A percentile compares a stretch with the other conserved stretches of the same genome.
phyloP scores from a whole-genome alignment of 2,113 vertebrate genomes.

The Taurulus bubalis region DNA sequence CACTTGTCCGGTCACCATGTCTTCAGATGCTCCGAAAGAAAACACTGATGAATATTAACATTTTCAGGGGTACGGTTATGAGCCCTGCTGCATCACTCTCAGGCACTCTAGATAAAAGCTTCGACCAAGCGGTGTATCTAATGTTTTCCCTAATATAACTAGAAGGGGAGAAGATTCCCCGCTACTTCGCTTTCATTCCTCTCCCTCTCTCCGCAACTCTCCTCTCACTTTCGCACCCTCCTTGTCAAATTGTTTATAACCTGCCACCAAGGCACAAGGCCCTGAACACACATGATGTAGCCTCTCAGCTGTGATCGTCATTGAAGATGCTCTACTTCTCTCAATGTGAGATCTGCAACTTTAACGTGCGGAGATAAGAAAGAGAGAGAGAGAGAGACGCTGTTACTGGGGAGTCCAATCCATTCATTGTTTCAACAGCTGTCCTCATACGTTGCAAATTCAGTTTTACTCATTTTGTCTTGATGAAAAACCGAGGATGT shows the following conservation, averaged over 20 bases:
- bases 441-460: constrained; percentile 24
- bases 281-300: constrained; percentile 26
- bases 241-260: constrained; percentile 60
- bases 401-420: constrained; percentile 6
- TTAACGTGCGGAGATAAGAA: too few relatives aligned
- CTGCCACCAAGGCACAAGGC: constrained; percentile 8
- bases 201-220: constrained; percentile 1
- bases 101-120: constrained; percentile 36
- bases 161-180: constrained; percentile 9
- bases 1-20: constrained; percentile 18
- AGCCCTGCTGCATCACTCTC: neutral
- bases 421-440: constrained; percentile 50
- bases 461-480: constrained; percentile 27
- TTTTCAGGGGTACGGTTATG: constrained; percentile 30
- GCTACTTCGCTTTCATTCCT: constrained; percentile 14
- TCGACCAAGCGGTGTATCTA: constrained; percentile 12
- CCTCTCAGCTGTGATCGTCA: constrained; percentile 30
- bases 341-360: constrained; percentile 32
- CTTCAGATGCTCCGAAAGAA: constrained; percentile 29
- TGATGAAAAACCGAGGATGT: constrained; percentile 35
- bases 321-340: constrained; percentile 32
- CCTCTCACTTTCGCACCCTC: constrained; percentile 19
- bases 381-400: constrained; percentile 15
- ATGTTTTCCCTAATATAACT: constrained; percentile 28
- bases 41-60: constrained; percentile 33